These are phyloP conservation scores for Pandemis corylana DNA, from an alignment of 2,888 invertebrate genomes.

Conservation along the genomic window DNA sequence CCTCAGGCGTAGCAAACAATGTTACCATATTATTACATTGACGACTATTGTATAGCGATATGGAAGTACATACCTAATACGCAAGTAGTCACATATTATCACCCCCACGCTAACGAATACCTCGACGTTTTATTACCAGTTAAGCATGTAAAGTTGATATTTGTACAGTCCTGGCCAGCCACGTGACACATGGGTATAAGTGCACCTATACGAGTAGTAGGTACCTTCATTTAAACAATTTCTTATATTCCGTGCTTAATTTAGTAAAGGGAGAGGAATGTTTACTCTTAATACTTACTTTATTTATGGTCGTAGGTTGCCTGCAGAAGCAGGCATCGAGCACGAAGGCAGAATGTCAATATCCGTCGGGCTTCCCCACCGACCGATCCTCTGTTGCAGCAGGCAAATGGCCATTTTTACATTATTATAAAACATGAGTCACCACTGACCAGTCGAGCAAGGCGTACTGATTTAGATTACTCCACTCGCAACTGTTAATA, in stretches of 20 bases:
- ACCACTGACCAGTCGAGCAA: neutral
- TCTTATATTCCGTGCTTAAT: constrained; percentile 13
- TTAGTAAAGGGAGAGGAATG: constrained; percentile 34
- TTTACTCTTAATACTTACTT: constrained; percentile 56
- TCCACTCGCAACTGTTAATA: neutral
- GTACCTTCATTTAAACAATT: constrained; percentile 11
- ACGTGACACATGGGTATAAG: constrained; percentile 1
- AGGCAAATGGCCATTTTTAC: constrained; percentile 43
- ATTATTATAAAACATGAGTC: constrained; percentile 34
- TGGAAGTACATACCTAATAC: neutral
- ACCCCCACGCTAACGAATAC: constrained; percentile 23
- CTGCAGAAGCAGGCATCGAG: constrained; percentile 39
- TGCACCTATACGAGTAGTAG: neutral
- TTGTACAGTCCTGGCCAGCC: constrained; percentile 9
- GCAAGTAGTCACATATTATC: constrained; percentile 25
- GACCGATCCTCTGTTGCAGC: constrained; percentile 44
- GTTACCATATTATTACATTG: neutral
- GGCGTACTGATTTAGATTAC: constrained; percentile 12
- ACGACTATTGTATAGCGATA: neutral
- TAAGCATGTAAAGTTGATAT: constrained; percentile 4
- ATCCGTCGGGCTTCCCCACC: constrained; percentile 67
- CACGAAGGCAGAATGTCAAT: constrained; percentile 69
- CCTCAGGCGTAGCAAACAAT: constrained; percentile 5
- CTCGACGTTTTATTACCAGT: constrained; percentile 23
- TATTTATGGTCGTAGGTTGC: constrained; percentile 52